These are phyloP conservation scores for Trematomus bernacchii DNA, from an alignment of 2,797 vertebrate species.

Conservation along the genomic window DNA sequence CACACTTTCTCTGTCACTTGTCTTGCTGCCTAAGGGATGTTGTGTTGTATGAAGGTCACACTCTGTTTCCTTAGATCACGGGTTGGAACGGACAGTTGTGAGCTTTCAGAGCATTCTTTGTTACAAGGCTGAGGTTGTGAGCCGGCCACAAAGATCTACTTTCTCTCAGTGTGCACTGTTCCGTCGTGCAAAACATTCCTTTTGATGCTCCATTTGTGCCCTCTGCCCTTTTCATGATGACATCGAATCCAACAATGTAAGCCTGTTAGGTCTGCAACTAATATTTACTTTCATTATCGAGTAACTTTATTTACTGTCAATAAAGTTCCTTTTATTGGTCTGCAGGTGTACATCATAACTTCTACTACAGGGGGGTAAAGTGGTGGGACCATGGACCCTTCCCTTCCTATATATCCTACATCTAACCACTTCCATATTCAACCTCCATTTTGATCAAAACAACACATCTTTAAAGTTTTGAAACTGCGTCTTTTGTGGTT, in stretches of 20 bases:
- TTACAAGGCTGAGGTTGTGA: constrained; percentile 29
- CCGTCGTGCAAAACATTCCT: constrained; percentile 1
- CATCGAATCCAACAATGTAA: not conserved
- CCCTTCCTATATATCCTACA: not conserved
- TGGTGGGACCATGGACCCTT: not conserved
- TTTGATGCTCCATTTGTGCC: constrained; percentile 10
- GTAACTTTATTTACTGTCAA: not conserved
- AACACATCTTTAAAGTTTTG: not conserved
- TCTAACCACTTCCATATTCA: not conserved
- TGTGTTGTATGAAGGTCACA: constrained; percentile 49
- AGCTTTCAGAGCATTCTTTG: constrained; percentile 43
- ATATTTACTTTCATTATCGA: not conserved
- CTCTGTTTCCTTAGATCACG: constrained; percentile 33
- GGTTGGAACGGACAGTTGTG: constrained; percentile 32
- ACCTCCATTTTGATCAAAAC: not conserved
- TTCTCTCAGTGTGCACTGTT: constrained; percentile 17
- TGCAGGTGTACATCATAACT: not conserved
- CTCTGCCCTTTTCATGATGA: not conserved
- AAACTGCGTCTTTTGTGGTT: not conserved
- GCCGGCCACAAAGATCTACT: constrained; percentile 28
- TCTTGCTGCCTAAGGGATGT: constrained; percentile 39
- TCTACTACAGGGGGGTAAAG: not conserved
- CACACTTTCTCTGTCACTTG: constrained; percentile 46
- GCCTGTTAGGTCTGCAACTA: not conserved
- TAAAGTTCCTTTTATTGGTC: not conserved